A percentile compares a stretch with the other conserved stretches of the same genome.
Evolutionary conservation across 2,797 vertebrate genomes (phyloP).

Genomic region (Bradypodion pumilum): DNA sequence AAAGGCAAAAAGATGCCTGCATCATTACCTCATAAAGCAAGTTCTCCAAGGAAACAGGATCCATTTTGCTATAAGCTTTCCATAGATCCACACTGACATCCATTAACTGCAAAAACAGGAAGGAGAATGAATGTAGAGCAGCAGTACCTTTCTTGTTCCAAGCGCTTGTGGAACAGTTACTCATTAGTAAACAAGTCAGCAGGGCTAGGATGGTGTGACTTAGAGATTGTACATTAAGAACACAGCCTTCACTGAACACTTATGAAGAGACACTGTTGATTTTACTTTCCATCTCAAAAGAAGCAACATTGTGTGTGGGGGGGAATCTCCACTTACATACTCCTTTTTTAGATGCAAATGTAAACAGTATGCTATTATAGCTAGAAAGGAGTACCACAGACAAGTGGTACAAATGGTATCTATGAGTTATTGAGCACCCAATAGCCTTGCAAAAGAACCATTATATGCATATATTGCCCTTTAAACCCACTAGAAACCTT

Average conservation of each 20-base stretch:
- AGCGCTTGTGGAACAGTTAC: background rate
- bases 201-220: background rate
- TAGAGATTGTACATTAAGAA: background rate
- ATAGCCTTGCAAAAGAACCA: background rate
- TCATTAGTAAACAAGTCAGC: background rate
- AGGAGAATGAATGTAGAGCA: background rate
- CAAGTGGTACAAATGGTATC: background rate
- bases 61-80: slow-evolving; percentile 90
- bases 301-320: background rate
- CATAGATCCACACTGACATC: slow-evolving; percentile 92
- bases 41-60: slow-evolving; percentile 88
- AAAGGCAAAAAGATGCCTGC: background rate
- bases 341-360: background rate
- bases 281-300: fast-evolving
- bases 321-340: background rate
- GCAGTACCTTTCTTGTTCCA: background rate
- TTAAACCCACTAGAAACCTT: background rate
- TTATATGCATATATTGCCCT: background rate
- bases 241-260: background rate
- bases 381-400: background rate
- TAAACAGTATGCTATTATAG: background rate
- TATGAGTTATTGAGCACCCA: background rate
- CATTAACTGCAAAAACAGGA: slow-evolving; percentile 82
- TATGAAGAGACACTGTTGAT: background rate
- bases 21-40: slow-evolving; percentile 87